phyloP scores from a whole-genome alignment of 2,113 vertebrate species.

The Thinocorus orbignyianus region DNA sequence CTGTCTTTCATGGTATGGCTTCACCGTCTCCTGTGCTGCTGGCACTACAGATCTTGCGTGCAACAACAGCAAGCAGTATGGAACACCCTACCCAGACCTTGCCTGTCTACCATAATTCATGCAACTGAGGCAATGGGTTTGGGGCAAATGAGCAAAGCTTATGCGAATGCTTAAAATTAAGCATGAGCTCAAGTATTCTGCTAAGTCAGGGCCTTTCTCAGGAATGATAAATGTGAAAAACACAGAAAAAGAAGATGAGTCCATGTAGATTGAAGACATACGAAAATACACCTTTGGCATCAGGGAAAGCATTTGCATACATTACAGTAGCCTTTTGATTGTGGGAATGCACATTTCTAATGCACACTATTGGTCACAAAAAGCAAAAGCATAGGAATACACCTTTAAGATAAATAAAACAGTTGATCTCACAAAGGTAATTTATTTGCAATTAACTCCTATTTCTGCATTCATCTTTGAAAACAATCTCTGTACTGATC shows the following conservation, averaged over 20 bases:
- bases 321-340: slow-evolving; percentile 4
- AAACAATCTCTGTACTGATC: not conserved
- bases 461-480: not conserved
- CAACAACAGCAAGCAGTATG: not conserved
- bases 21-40: not conserved
- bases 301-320: slow-evolving; percentile 22
- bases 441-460: not conserved
- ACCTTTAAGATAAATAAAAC: not conserved
- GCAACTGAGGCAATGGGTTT: not conserved
- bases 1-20: not conserved
- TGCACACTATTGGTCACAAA: not conserved
- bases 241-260: not conserved
- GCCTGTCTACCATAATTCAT: not conserved
- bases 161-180: not conserved
- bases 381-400: not conserved
- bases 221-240: slow-evolving; percentile 54
- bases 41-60: not conserved
- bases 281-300: not conserved
- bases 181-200: not conserved
- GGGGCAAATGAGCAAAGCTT: not conserved
- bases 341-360: not conserved
- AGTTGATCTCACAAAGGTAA: not conserved
- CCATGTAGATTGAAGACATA: not conserved
- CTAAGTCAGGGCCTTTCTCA: not conserved
- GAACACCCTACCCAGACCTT: not conserved